Evolutionary conservation across 2,797 vertebrate genomes (phyloP), one percentile per base, ranked within the genome.

Genomic region (Pseudotriccus pelzelni): DNA sequence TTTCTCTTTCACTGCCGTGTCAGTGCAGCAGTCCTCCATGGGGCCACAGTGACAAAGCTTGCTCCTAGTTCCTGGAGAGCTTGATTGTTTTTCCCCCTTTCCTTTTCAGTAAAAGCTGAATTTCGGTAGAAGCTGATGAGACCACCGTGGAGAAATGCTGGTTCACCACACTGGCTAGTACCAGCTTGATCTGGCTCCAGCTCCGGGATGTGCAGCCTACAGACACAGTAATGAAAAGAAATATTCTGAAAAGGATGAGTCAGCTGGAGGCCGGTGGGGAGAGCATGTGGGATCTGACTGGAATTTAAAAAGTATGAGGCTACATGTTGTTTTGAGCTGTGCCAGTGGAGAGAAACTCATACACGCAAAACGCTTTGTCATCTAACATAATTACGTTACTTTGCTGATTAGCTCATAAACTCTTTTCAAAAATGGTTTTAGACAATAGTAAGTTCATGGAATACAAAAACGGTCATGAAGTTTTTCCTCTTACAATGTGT

Each of bases 181-280:
- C 82, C 76, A 95, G 91, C 76, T 72, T 68, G 93, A 77, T 85
- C 79, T 84, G 79, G 72, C 75, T 89, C 87, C 2, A 41, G 84
- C 84, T 89, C 87, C 0, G 30, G 75, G 56, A 81, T 96, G 64
- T 82, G 88, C 89, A 97, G 84, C 91, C 78, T 86, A 90, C 95
- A 87, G 87, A 92, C 56, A 72, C 86, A 12, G 81, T 20, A 73
- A 89, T 77, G 89, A 89, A 96, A 97, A 94, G 96, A 93, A 97
- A 96, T 96, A 90, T 76, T 95, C 76, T 93, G 85, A 89, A 95
- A 96, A 91, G 94, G 90, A 93, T 96, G 94, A 95, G 85, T 94
- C 93, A 96, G 94, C 87, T 93, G 94, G 79, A 96, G 76, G 93
- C 94, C 28, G 2, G 90, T 87, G 84, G 81, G 84, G 91, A 92